Conservation (phyloP, 1,140 invertebrate species). For the Bombyx mandarina region DNA sequence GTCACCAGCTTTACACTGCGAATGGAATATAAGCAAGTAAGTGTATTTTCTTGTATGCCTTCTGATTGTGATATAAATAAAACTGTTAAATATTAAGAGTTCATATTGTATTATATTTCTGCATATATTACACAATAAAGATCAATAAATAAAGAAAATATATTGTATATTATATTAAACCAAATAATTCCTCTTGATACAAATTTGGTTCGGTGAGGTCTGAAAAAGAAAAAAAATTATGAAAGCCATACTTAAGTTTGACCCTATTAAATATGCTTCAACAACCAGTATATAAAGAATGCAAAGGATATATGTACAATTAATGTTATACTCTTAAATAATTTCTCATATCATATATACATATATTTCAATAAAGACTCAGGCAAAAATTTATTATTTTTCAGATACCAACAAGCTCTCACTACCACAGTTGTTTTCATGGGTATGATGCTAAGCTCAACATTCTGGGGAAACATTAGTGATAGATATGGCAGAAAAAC, state of each 20-base stretch:
- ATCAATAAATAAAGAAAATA: too few species aligned
- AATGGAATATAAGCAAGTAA: slow-evolving; percentile 92
- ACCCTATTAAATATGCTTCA: too few species aligned
- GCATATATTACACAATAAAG: too few species aligned
- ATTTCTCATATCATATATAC: too few species aligned
- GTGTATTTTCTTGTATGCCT: slow-evolving; percentile 33
- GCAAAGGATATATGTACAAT: too few species aligned
- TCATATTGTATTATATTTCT: too few species aligned
- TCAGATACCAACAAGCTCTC: slow-evolving; percentile 78
- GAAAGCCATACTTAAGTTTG: too few species aligned
- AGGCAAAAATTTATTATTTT: slow-evolving; percentile 24
- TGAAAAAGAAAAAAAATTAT: too few species aligned
- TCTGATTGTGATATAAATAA: background rate
- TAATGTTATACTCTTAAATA: too few species aligned
- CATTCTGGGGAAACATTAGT: slow-evolving; percentile 96
- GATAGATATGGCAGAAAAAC: slow-evolving; percentile 94
- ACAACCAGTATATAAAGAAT: too few species aligned
- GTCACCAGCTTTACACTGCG: slow-evolving; percentile 92
- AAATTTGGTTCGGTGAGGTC: too few species aligned
- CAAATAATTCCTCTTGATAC: background rate
- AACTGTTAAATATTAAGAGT: background rate
- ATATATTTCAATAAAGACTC: too few species aligned
- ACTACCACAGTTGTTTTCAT: slow-evolving; percentile 88
- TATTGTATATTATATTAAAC: background rate
- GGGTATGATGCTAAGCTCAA: slow-evolving; percentile 97